Evolutionary conservation across 2,797 vertebrate species (phyloP).

Genomic region (Manis javanica): DNA sequence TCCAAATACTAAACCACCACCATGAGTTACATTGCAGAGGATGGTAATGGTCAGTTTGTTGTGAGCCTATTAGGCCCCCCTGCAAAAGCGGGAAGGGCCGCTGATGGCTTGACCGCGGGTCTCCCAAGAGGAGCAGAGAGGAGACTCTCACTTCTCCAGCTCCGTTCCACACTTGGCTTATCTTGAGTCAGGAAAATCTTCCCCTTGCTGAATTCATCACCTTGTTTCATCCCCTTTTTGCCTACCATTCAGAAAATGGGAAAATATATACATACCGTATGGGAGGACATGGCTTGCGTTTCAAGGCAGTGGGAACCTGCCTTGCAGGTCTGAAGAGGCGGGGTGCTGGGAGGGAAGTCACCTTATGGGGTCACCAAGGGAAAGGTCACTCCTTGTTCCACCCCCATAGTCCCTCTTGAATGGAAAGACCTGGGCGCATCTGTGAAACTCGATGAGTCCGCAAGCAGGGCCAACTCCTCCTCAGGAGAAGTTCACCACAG

Average conservation of each 20-base stretch:
- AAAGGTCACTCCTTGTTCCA: neutral
- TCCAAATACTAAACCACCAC: neutral
- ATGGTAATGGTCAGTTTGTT: neutral
- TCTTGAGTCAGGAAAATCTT: neutral
- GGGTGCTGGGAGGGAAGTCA: neutral
- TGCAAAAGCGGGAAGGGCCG: neutral
- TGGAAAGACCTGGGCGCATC: neutral
- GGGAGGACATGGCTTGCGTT: neutral
- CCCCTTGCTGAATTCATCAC: neutral
- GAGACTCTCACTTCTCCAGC: neutral
- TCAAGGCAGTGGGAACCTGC: neutral
- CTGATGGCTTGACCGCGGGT: fast-evolving
- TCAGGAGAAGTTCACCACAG: neutral
- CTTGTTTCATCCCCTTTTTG: neutral
- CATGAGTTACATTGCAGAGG: neutral
- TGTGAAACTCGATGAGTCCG: neutral
- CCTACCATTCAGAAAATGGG: conserved; percentile 53
- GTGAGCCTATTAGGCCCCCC: neutral
- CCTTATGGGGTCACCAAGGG: neutral
- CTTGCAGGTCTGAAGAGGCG: neutral
- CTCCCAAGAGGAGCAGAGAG: neutral
- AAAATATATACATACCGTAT: neutral
- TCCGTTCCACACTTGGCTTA: neutral
- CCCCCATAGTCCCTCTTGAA: neutral
- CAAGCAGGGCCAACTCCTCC: neutral